phyloP scores from a whole-genome alignment of 2,797 vertebrate genomes.

The Nothura maculosa region DNA sequence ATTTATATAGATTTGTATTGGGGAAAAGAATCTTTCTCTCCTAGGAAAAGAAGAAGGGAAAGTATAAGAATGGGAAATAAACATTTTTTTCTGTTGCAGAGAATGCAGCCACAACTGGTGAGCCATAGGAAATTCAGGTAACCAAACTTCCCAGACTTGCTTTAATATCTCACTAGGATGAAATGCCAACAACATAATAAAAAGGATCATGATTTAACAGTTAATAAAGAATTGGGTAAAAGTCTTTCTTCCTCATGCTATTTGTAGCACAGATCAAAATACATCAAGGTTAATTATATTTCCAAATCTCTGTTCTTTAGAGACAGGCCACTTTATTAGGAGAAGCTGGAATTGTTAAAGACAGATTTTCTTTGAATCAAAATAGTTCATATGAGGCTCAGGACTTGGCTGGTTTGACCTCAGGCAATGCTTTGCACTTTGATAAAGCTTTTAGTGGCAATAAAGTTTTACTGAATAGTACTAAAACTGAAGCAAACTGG shows the following conservation, averaged over 20 bases:
- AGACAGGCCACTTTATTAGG: constrained; percentile 49
- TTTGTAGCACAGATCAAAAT: constrained; percentile 23
- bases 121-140: constrained; percentile 24
- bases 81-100: background rate
- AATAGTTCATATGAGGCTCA: constrained; percentile 45
- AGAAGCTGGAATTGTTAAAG: constrained; percentile 47
- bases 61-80: constrained; percentile 8
- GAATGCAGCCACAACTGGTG: background rate
- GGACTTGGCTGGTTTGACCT: constrained; percentile 57
- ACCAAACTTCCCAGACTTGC: constrained; percentile 3
- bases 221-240: constrained; percentile 4
- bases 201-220: constrained; percentile 25
- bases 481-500: constrained; percentile 50
- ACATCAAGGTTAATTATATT: constrained; percentile 30
- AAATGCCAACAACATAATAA: constrained; percentile 17
- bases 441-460: constrained; percentile 60
- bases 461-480: constrained; percentile 62
- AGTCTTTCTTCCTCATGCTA: constrained; percentile 1
- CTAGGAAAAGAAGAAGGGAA: background rate
- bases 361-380: constrained; percentile 51
- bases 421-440: constrained; percentile 31
- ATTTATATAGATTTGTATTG: constrained; percentile 13
- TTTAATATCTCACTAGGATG: background rate
- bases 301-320: constrained; percentile 34
- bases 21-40: background rate